Evolutionary conservation across 2,888 invertebrate species (phyloP).

Genomic region (Orthosia incerta): DNA sequence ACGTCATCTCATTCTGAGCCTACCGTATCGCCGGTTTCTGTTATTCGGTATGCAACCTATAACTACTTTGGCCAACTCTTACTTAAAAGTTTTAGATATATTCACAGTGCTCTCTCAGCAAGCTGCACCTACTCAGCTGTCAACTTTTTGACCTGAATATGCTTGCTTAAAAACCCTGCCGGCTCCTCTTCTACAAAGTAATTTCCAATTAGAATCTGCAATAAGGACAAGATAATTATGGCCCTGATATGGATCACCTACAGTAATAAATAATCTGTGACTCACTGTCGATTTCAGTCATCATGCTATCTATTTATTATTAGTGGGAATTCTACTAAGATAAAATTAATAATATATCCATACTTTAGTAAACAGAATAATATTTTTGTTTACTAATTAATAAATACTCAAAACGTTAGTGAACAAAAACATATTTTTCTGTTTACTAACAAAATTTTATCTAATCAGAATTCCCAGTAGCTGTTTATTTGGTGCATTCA

Average conservation of each 20-base stretch:
- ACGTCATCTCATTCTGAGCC: no score
- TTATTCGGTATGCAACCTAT: no score
- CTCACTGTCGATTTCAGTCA: slow-evolving; percentile 2
- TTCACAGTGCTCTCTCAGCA: no score
- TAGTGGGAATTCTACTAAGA: slow-evolving; percentile 5
- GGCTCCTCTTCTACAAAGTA: no score
- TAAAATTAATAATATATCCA: neutral
- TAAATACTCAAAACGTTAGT: no score
- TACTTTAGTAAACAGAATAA: neutral
- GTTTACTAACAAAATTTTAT: neutral
- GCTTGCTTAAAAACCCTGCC: no score
- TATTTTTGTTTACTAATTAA: neutral
- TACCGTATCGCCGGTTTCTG: no score
- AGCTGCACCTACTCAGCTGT: no score
- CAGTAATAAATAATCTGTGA: slow-evolving; percentile 30
- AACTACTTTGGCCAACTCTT: no score
- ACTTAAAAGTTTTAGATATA: no score
- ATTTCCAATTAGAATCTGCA: neutral
- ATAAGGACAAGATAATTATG: slow-evolving; percentile 31
- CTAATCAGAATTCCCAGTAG: neutral
- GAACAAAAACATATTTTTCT: neutral
- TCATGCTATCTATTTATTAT: slow-evolving; percentile 2
- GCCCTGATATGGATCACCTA: slow-evolving; percentile 34
- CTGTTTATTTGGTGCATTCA: neutral
- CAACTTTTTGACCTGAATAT: no score